Evolutionary conservation across 2,797 vertebrate genomes (phyloP).

Genomic region (Lemur catta): DNA sequence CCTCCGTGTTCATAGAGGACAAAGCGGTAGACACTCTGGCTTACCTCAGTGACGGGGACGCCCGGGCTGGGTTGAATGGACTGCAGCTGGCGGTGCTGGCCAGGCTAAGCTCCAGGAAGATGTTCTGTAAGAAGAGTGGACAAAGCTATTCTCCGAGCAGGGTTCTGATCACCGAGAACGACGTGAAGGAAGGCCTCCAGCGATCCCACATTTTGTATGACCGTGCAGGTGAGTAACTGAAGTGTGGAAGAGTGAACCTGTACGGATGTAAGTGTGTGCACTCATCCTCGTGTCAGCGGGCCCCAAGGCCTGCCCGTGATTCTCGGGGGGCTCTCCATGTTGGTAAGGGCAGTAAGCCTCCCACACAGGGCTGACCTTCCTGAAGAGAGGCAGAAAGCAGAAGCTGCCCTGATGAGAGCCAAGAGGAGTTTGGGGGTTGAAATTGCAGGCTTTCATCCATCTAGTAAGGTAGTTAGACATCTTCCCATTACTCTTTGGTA

Average conservation of each 20-base stretch:
- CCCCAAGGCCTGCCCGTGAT: neutral
- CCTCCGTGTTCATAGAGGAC: slow-evolving; percentile 89
- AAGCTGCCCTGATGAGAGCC: neutral
- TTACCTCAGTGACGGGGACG: slow-evolving; percentile 95
- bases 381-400: neutral
- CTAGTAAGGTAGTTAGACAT: neutral
- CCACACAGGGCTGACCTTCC: neutral
- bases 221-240: slow-evolving; percentile 90
- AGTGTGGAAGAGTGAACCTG: neutral
- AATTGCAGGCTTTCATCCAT: neutral
- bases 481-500: neutral
- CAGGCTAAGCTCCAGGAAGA: slow-evolving; percentile 80
- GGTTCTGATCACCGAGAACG: slow-evolving; percentile 91
- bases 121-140: slow-evolving; percentile 62
- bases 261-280: neutral
- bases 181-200: slow-evolving; percentile 96
- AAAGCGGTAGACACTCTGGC: slow-evolving; percentile 94
- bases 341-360: neutral
- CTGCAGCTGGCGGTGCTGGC: slow-evolving; percentile 96
- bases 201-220: slow-evolving; percentile 97
- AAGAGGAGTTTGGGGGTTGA: neutral
- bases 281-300: neutral
- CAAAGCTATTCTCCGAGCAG: slow-evolving; percentile 65
- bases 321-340: neutral
- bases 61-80: slow-evolving; percentile 92